Percentiles rank a stretch among this genome's conserved stretches.
phyloP scores from a whole-genome alignment of 2,113 vertebrate species.

The Sinocyclocheilus rhinocerous region DNA sequence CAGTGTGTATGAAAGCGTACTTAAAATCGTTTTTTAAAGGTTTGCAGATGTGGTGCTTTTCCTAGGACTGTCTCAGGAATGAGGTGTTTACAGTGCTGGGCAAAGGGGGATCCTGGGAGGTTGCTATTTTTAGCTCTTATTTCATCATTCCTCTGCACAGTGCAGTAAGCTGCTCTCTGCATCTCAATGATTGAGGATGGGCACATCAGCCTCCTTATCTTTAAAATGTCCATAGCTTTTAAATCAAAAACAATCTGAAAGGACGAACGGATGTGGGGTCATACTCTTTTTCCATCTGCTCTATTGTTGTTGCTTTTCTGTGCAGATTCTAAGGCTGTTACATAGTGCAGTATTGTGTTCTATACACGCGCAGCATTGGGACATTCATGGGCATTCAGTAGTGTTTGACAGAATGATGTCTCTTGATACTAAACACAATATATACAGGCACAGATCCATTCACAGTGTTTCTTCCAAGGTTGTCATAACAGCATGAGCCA shows the following conservation, averaged over 20 bases:
- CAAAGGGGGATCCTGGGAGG: conserved; percentile 80
- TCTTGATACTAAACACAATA: conserved; percentile 55
- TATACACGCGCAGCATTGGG: conserved; percentile 27
- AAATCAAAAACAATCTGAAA: background rate
- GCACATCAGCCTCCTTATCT: conserved; percentile 29
- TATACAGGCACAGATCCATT: conserved; percentile 37
- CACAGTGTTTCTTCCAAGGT: conserved; percentile 62
- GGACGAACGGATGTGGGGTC: background rate
- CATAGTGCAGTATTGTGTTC: background rate
- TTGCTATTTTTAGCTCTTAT: conserved; percentile 78
- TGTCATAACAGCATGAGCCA: conserved; percentile 65
- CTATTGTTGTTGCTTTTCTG: background rate
- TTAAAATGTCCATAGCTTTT: background rate
- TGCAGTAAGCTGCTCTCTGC: conserved; percentile 66
- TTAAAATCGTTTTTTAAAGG: conserved; percentile 22
- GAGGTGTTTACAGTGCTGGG: conserved; percentile 72
- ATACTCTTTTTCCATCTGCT: background rate
- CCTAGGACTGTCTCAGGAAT: conserved; percentile 56
- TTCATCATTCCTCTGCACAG: conserved; percentile 76
- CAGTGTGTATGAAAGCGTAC: background rate
- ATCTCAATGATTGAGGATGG: conserved; percentile 70
- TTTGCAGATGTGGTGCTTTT: conserved; percentile 43
- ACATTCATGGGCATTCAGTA: conserved; percentile 39
- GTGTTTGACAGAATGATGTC: conserved; percentile 58
- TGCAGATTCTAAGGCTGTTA: background rate